Evolutionary conservation across 1,140 invertebrate species (phyloP), one percentile per base, ranked within the genome.

Genomic region (Drosophila lowei): DNA sequence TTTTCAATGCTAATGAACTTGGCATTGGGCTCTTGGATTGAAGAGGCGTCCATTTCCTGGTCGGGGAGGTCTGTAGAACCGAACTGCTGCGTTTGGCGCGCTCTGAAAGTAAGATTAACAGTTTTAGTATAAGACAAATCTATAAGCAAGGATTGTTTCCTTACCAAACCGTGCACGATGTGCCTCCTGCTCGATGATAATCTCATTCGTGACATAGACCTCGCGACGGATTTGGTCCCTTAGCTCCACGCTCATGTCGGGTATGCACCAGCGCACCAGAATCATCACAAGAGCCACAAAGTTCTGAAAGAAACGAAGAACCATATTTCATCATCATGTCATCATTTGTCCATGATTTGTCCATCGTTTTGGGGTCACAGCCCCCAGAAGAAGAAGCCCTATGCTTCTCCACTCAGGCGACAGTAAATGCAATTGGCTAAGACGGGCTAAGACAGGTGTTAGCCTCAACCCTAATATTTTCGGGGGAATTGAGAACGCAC

Each of bases 181-280:
- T 3, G 95, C 92, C 91, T 97, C 96, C 78, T 96, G 95, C 72
- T 95, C 95, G 68, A 98, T 96, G 63, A 98, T 97, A 77, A 98
- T 95, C 91, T 97, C 96, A 92, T 97, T 98, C 57, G 97, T 97
- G 62, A 98, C 93, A 92, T 96, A 97, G 6, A 95, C 94, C 92
- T 98, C 97, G 67, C 96, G 93, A 25, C 96, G 93, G 79, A 97
- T 97, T 91, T 95, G 94, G 88, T 97, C 95, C 15, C 93, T 92
- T 47, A 98, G 92, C 62, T 95, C 93, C 21, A 93, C 93, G 3
- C 96, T 95, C 91, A 97, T 94, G 91, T 98, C 97, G 3, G 97
- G 97, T 58, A 98, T 97, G 58, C 96, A 93, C 96, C 96, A 97
- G 58, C 95, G 94, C 3, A 98, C 94, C 23, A 97, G 91, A 89